phyloP scores from a whole-genome alignment of 2,888 invertebrate species.

The Drosophila bunnanda region DNA sequence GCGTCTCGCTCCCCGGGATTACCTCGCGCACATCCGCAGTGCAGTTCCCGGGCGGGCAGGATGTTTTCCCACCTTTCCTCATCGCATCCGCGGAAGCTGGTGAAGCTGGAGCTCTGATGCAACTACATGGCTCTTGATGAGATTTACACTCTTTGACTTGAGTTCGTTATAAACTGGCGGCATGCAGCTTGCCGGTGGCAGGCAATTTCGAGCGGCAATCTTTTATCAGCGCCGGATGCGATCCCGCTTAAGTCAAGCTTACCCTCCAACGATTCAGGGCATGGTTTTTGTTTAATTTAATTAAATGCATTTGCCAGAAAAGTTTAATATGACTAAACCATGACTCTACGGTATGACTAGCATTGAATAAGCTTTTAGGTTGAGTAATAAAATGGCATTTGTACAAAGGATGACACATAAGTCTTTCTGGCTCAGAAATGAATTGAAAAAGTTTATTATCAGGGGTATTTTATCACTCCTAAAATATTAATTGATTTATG shows the following conservation, averaged over 20 bases:
- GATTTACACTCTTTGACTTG: conserved; percentile 57
- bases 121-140: conserved; percentile 63
- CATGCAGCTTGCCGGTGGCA: conserved; percentile 26
- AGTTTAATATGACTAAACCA: no score
- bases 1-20: no score
- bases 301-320: conserved; percentile 51
- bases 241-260: conserved; percentile 9
- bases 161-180: conserved; percentile 49
- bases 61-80: conserved; percentile 28
- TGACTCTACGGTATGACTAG: no score
- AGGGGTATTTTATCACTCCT: not conserved
- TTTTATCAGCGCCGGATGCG: conserved; percentile 14
- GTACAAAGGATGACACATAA: not conserved
- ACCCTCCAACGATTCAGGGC: not conserved
- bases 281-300: conserved; percentile 4
- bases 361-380: not conserved
- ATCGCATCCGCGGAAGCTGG: conserved; percentile 49
- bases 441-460: not conserved
- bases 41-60: conserved; percentile 36
- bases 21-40: conserved; percentile 39
- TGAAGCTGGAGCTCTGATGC: conserved; percentile 60
- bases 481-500: not conserved
- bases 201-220: conserved; percentile 22
- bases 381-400: not conserved
- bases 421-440: not conserved